Conservation (phyloP, 2,797 vertebrate species). For the Tarsius wallacei region DNA sequence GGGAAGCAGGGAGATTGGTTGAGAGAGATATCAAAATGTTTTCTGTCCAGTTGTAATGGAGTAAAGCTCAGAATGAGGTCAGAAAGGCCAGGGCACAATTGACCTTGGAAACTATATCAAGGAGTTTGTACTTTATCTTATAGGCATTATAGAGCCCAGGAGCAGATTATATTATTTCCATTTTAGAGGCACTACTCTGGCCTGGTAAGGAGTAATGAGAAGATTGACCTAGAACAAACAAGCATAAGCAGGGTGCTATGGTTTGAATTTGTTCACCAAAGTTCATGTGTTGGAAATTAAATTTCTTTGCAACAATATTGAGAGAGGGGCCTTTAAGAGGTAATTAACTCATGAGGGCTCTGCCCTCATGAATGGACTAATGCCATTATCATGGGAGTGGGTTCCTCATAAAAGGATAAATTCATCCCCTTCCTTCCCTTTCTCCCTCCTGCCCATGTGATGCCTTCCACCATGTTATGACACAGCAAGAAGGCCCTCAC, state of each 20-base stretch:
- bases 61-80: not conserved
- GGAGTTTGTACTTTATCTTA: no score
- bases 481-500: not conserved
- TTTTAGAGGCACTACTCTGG: not conserved
- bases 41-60: no score
- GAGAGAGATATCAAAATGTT: not conserved
- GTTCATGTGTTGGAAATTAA: not conserved
- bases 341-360: not conserved
- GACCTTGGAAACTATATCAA: not conserved
- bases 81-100: not conserved
- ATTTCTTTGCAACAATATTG: not conserved
- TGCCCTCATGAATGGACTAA: not conserved
- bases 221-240: fast-evolving
- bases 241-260: not conserved
- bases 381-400: not conserved
- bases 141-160: not conserved
- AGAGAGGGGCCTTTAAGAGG: not conserved
- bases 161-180: not conserved
- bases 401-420: not conserved
- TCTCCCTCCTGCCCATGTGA: not conserved
- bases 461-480: not conserved
- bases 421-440: not conserved
- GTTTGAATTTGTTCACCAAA: not conserved
- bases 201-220: not conserved
- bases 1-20: not conserved